Conservation (phyloP, 2,797 vertebrate species). For the Syngnathus rostellatus region DNA sequence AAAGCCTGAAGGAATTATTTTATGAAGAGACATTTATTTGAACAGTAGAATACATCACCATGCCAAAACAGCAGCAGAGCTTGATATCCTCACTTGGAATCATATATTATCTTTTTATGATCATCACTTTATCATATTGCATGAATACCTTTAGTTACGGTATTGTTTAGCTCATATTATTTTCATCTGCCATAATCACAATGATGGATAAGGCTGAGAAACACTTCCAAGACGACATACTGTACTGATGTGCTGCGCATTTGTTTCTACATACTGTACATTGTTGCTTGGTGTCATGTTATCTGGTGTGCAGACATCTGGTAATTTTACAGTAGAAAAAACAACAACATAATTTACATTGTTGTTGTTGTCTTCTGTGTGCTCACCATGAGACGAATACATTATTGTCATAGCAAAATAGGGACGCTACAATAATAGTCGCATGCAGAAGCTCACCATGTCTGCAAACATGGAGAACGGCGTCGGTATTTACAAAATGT, state of each 20-base stretch:
- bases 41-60: constrained; percentile 77
- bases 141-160: constrained; percentile 5
- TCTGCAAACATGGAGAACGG: constrained; percentile 55
- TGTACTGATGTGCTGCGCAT: constrained; percentile 44
- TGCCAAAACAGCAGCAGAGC: constrained; percentile 57
- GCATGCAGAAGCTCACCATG: constrained; percentile 78
- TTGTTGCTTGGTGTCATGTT: constrained; percentile 26
- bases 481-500: constrained; percentile 62
- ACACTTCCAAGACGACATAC: constrained; percentile 8
- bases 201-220: neutral
- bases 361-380: constrained; percentile 62
- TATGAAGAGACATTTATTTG: constrained; percentile 82
- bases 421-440: constrained; percentile 76
- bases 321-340: constrained; percentile 26
- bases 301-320: constrained; percentile 13
- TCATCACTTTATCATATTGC: constrained; percentile 30
- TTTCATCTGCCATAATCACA: neutral
- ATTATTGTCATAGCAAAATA: constrained; percentile 58
- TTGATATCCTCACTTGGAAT: constrained; percentile 41
- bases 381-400: neutral
- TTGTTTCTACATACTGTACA: constrained; percentile 16
- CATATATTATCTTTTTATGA: constrained; percentile 24
- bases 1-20: constrained; percentile 16
- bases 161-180: neutral
- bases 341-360: constrained; percentile 71